These are phyloP conservation scores for Aphrophora alni DNA, from an alignment of 2,888 invertebrate species.

Conservation along the genomic window DNA sequence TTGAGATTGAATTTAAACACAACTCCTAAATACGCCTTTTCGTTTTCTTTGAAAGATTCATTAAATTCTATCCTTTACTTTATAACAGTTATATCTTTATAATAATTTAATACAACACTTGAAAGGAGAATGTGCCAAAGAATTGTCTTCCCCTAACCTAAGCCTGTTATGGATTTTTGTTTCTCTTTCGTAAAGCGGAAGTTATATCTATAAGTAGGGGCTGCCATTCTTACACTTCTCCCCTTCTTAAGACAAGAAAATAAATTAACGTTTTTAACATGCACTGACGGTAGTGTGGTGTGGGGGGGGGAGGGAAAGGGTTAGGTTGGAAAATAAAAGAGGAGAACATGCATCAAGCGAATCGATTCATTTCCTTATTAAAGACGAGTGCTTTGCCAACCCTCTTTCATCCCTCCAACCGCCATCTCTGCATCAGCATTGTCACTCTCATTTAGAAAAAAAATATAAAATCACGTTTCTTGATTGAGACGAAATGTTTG, in stretches of 20 bases:
- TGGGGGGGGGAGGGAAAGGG: conserved; percentile 29
- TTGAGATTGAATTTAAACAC: no score
- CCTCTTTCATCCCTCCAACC: neutral
- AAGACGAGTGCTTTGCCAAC: conserved; percentile 38
- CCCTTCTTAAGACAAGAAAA: conserved; percentile 39
- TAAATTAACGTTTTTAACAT: conserved; percentile 39
- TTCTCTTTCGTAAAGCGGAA: neutral
- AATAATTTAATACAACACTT: no score
- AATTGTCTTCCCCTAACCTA: no score
- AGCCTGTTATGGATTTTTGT: conserved; percentile 6
- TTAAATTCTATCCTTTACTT: no score
- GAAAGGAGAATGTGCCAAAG: no score
- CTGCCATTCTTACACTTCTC: conserved; percentile 31
- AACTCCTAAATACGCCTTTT: no score
- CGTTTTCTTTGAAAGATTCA: no score
- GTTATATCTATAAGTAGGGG: conserved; percentile 19
- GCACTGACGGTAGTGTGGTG: conserved; percentile 27
- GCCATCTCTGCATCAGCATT: neutral
- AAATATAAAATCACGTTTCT: neutral
- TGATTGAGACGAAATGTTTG: no score
- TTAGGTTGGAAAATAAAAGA: conserved; percentile 54
- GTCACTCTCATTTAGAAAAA: neutral
- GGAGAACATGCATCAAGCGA: conserved; percentile 65
- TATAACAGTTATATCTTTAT: no score
- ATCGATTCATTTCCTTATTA: conserved; percentile 50